phyloP scores from a whole-genome alignment of 2,797 vertebrate species.

The Tiaroga cobitis region DNA sequence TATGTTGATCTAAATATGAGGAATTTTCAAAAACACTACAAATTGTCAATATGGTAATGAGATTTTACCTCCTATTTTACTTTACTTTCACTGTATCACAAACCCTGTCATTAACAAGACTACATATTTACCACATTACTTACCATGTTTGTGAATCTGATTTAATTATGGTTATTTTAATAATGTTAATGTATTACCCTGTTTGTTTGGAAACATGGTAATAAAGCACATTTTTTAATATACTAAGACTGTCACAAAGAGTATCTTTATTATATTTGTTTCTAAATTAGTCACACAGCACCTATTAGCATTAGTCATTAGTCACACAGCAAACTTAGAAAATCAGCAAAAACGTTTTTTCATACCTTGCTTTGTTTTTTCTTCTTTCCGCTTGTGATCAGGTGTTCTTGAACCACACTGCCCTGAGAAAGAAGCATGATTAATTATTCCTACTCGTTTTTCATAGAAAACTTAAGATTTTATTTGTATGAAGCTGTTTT shows the following conservation, averaged over 20 bases:
- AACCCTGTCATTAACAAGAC: not conserved
- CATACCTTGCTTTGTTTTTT: conserved; percentile 71
- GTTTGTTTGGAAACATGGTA: not conserved
- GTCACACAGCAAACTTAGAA: conserved; percentile 21
- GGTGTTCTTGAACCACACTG: conserved; percentile 66
- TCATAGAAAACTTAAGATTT: not conserved
- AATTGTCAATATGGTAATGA: not conserved
- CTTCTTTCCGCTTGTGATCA: conserved; percentile 57
- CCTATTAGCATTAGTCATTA: conserved; percentile 37
- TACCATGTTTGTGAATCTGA: not conserved
- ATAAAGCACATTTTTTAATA: not conserved
- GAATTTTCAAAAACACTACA: not conserved
- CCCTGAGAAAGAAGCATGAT: conserved; percentile 35
- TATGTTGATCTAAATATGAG: not conserved
- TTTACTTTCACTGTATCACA: not conserved
- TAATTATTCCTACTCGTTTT: not conserved
- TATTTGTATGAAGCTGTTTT: not conserved
- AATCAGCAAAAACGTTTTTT: not conserved
- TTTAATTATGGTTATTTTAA: not conserved
- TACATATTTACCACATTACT: not conserved
- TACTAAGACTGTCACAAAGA: not conserved
- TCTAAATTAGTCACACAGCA: conserved; percentile 22
- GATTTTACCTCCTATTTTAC: not conserved
- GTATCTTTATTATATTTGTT: not conserved
- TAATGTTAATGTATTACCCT: not conserved